Evolutionary conservation across 2,888 invertebrate genomes (phyloP), one percentile per base, ranked within the genome.

Genomic region (Anticlea derivata): DNA sequence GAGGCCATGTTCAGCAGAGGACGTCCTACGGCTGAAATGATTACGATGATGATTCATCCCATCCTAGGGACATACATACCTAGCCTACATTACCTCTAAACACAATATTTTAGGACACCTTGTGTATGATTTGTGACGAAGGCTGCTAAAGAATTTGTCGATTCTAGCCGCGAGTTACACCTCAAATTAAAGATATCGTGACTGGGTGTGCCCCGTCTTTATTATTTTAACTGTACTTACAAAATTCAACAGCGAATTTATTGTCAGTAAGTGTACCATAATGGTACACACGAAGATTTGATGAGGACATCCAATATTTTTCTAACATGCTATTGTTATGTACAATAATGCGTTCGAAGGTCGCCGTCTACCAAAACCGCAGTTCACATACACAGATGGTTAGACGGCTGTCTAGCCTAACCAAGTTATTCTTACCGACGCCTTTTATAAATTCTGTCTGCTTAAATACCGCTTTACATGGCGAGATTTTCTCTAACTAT

Each of bases 271-370:
- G 54, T 55, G 55, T 50, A 30, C 58, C 49, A 61, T 50, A 57
- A 57, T 47, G 46, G 7, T 41, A 43, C 51, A 30, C 40, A 44
- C 38, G 26, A 30, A 47, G 35, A 35, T 6, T 27, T 23, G 17
- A 62, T 67, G 63, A 65, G 65, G 60, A 67, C 66, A 66, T n/a
- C 66, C 62, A 60, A 59, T 58, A 55, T 31, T 41, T 54, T 58
- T 47, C 34, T 54, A 46, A 60, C 44, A 55, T 61, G 60, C 65
- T n/a, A n/a, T 55, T 64, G 56, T 58, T 55, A 53, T 6, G 55
- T 49, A 63, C 70, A 63, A 64, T 74, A 59, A n/a, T 67, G 5
- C 31, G 23, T 24, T 8, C 7, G 52, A 58, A 55, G 55, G 55
- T 50, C 45, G 43, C 52, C 17, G 4, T 48, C 17, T 31, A n/a